These are phyloP conservation scores for Calyptommatus sinebrachiatus DNA, from an alignment of 2,113 vertebrate genomes.

Conservation along the genomic window DNA sequence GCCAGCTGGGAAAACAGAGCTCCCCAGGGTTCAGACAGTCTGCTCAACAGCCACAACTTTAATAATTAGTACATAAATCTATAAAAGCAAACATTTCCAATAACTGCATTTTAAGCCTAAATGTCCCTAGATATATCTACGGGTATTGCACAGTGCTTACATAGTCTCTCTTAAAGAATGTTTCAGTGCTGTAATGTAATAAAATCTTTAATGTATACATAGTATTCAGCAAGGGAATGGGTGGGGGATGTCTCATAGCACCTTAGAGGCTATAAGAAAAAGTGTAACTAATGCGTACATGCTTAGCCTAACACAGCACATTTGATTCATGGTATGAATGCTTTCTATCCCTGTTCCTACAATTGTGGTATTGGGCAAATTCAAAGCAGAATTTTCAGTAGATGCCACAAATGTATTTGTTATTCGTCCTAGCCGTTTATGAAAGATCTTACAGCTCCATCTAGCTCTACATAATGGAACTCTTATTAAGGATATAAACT, in stretches of 20 bases:
- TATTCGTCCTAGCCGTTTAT: conserved; percentile 44
- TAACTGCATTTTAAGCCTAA: background rate
- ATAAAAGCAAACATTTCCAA: conserved; percentile 16
- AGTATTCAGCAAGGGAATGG: too few species aligned
- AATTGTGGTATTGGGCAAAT: conserved; percentile 13
- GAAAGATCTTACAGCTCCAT: conserved; percentile 78
- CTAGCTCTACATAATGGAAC: conserved; percentile 72
- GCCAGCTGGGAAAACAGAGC: too few species aligned
- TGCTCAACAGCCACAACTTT: too few species aligned
- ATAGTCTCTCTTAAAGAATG: background rate
- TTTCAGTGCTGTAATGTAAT: background rate
- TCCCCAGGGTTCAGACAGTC: too few species aligned
- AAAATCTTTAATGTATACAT: background rate
- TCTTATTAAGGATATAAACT: conserved; percentile 40
- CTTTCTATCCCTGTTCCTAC: conserved; percentile 12
- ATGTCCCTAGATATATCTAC: background rate
- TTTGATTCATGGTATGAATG: background rate
- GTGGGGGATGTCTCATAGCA: too few species aligned
- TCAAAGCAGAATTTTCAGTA: background rate
- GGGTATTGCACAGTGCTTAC: background rate
- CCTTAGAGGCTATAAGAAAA: too few species aligned
- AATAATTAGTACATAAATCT: background rate
- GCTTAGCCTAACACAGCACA: background rate
- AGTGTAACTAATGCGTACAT: too few species aligned
- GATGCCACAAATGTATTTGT: conserved; percentile 3